These are phyloP conservation scores for Campylorhamphus procurvoides DNA, from an alignment of 2,113 vertebrate genomes.

Conservation along the genomic window DNA sequence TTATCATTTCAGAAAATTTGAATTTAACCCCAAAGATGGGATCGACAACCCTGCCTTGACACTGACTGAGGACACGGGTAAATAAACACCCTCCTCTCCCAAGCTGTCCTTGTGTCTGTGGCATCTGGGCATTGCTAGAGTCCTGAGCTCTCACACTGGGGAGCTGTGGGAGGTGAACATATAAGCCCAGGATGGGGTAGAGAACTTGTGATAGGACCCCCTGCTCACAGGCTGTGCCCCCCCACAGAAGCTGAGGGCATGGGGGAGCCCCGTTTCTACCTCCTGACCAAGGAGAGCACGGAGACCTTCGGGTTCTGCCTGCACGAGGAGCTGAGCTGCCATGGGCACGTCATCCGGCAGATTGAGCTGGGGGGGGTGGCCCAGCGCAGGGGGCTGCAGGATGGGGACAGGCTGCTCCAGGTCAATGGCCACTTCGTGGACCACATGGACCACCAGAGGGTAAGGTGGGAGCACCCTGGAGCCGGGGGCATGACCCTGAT, in stretches of 20 bases:
- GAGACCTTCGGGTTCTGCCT: constrained; percentile 85
- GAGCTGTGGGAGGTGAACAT: neutral
- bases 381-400: constrained; percentile 79
- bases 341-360: constrained; percentile 81
- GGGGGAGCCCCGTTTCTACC: constrained; percentile 78
- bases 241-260: neutral
- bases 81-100: neutral
- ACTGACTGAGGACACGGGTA: constrained; percentile 85
- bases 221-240: neutral
- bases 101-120: neutral
- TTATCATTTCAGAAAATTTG: constrained; percentile 83
- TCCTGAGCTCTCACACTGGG: neutral
- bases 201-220: neutral
- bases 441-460: constrained; percentile 75
- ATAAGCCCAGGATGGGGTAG: neutral
- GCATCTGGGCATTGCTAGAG: neutral
- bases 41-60: constrained; percentile 93
- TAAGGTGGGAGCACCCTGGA: constrained; percentile 32
- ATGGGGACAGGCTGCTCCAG: constrained; percentile 87
- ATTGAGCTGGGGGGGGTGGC: constrained; percentile 77
- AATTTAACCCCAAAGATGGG: constrained; percentile 90
- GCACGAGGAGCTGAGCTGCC: constrained; percentile 60
- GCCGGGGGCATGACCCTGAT: fast-evolving
- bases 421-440: constrained; percentile 83
- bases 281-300: constrained; percentile 76